These are phyloP conservation scores for Drosophila pachea DNA, from an alignment of 1,140 invertebrate genomes.

Conservation along the genomic window DNA sequence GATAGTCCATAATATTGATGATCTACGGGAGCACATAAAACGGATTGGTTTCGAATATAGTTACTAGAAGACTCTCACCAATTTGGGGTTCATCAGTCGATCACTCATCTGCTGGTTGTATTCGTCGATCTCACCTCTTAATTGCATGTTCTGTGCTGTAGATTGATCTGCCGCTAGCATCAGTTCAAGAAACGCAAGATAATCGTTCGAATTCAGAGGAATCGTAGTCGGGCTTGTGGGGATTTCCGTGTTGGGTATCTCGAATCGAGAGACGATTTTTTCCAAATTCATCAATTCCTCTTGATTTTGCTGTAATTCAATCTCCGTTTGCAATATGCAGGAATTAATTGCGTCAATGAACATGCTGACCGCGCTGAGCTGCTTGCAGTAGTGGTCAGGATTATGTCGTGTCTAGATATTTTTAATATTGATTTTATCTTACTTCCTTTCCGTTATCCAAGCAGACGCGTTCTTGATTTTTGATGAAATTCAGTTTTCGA, in stretches of 20 bases:
- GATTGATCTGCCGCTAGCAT: conserved; percentile 40
- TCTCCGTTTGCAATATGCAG: conserved; percentile 30
- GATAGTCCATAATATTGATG: conserved; percentile 32
- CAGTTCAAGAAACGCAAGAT: conserved; percentile 27
- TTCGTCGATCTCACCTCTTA: conserved; percentile 30
- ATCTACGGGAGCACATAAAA: conserved; percentile 22
- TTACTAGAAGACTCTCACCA: conserved; percentile 39
- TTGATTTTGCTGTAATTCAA: conserved; percentile 48
- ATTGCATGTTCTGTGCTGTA: conserved; percentile 30
- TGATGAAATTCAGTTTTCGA: conserved; percentile 36
- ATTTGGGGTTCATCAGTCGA: neutral
- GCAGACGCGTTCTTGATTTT: conserved; percentile 34
- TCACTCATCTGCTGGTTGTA: conserved; percentile 14
- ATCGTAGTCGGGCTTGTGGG: neutral
- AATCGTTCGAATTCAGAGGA: conserved; percentile 9
- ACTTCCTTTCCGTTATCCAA: conserved; percentile 42
- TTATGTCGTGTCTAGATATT: too few species aligned
- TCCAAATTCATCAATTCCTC: conserved; percentile 22
- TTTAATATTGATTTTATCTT: neutral
- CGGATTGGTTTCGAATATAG: neutral
- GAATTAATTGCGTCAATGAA: conserved; percentile 20
- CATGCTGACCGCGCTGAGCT: conserved; percentile 19
- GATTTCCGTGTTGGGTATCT: conserved; percentile 3
- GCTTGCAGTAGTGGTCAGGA: neutral
- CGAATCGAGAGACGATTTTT: conserved; percentile 2